Base-by-base conservation (phyloP, 2,113 vertebrate genomes). In the Cyprinodon variegatus region DNA sequence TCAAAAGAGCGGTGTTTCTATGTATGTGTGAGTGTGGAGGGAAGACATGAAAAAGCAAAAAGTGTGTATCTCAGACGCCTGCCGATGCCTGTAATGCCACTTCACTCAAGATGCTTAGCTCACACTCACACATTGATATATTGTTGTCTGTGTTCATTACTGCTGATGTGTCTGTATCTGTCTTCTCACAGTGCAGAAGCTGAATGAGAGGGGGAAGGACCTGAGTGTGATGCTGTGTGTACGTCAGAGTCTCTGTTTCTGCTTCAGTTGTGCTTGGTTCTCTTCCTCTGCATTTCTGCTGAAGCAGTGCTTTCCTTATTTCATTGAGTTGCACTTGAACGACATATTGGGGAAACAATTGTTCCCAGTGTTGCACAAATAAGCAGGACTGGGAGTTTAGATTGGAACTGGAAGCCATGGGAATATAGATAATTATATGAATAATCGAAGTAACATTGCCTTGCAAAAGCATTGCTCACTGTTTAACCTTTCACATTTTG, bases 101-200 rank as follows among this genome's bases (percentile, higher is more conserved):
- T 89, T 89, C 86, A 78, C 82, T 81, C 83, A 88, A 89, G 85
- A 85, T 91, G 87, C 86, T 89, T 81, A 88, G 89, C 78, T 68
- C 84, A 83, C 86, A 87, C 80, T 86, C 82, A 78, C 85, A 86
- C 81, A 65, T 82, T 84, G 84, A 92, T 93, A 91, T 87, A 92
- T 92, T 70, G 82, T 91, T 84, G 90, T 90, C 93, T 91, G 84
- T 92, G 93, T 94, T 93, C 87, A 94, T 94, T 94, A 94, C 76
- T 68, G 72, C 74, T 93, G 92, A 93, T 90, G 87, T 73, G 76
- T 78, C 89, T 83, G 77, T 83, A 72, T 88, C 83, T 80, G 82
- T 91, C 84, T 80, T 72, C 75, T 77, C 70, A 48, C 46, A 17
- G 72, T 11, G 60, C 63, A 81, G 75, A 86, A 73, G 68, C 72